Conservation (phyloP, 2,113 vertebrate genomes). For the Plestiodon gilberti region DNA sequence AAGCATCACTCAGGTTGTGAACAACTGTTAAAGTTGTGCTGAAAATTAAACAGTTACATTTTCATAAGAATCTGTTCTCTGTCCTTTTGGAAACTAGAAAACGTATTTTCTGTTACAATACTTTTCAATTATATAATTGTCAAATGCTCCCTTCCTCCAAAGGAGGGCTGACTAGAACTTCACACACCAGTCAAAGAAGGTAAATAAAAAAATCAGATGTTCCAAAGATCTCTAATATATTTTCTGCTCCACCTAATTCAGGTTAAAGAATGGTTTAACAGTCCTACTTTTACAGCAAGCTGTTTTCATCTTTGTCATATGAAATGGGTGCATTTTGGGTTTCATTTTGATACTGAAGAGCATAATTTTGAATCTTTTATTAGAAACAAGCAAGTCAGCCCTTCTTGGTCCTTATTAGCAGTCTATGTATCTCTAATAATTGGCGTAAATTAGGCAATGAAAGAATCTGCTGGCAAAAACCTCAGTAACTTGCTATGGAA, state of each 20-base stretch:
- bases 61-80: too few relatives aligned
- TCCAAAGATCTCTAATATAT: not conserved
- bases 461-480: constrained; percentile 26
- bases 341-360: constrained; percentile 12
- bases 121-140: not conserved
- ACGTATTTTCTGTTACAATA: too few relatives aligned
- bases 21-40: too few relatives aligned
- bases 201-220: not conserved
- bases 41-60: too few relatives aligned
- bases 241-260: not conserved
- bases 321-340: constrained; percentile 3
- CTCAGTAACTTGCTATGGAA: constrained; percentile 13
- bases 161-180: not conserved
- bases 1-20: too few relatives aligned
- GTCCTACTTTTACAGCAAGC: not conserved
- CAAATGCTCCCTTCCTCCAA: not conserved
- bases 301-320: not conserved
- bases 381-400: constrained; percentile 28
- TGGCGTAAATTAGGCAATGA: constrained; percentile 11
- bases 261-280: not conserved
- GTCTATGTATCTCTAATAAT: constrained; percentile 28
- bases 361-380: constrained; percentile 29
- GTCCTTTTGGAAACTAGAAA: too few relatives aligned
- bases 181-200: not conserved
- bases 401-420: constrained; percentile 14